Base-by-base conservation (phyloP, 2,113 vertebrate species). In the Scortum barcoo region DNA sequence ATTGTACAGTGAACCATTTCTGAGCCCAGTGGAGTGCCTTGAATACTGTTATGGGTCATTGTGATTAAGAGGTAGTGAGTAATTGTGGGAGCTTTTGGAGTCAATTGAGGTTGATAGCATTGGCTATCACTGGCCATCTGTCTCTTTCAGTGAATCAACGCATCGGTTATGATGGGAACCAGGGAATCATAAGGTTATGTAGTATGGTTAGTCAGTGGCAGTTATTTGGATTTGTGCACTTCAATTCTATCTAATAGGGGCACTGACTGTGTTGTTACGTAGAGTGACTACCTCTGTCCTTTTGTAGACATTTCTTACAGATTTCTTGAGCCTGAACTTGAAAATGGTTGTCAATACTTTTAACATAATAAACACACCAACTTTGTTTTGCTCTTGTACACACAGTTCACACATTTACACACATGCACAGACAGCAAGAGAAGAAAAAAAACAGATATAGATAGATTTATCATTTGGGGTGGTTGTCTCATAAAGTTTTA, bases 1-100 rank as follows among this genome's bases (percentile, higher is more conserved):
- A 94, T 94, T 91, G 91, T 90, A 87, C 71, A 79, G 69, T 85
- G 80, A 90, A 83, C 78, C 84, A 40, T 84, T 72, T 83, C 57
- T 76, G 66, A 88, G 86, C 54, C 81, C 62, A 73, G 65, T 72
- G 67, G 77, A 87, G 76, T 69, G 78, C 84, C 81, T 79, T 53
- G 50, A 68, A 89, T 84, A 75, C 53, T 84, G 58, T 80, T 86
- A 58, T 69, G 61, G 88, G 88, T 77, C 90, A 89, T 65, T 88
- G 79, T 87, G 83, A 93, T 91, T 88, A 92, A 83, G 86, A 84
- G 72, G 54, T 70, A 71, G 76, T 76, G 75, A 83, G 74, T 91
- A 83, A 88, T 89, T 85, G 79, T 83, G 28, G 75, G 77, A 77
- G 84, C 66, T 81, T 93, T 86, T 72, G 46, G 71, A 86, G 90